phyloP scores from a whole-genome alignment of 1,140 invertebrate species.

The Diabrotica undecimpunctata region DNA sequence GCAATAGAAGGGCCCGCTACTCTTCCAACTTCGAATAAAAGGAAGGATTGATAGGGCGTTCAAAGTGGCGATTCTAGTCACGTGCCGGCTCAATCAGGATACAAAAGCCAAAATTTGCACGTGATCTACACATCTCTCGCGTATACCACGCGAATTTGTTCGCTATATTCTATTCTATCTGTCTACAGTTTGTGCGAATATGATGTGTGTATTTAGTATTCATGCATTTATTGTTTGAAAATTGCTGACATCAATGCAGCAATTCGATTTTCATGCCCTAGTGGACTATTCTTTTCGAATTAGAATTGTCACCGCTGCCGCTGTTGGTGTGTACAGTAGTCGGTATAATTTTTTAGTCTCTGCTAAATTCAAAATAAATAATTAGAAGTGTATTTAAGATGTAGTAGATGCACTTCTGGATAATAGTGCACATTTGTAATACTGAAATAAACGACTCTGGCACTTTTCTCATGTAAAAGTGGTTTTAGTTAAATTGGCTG shows the following conservation, averaged over 20 bases:
- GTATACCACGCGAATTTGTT: slow-evolving; percentile 15
- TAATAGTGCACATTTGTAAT: too few relatives aligned
- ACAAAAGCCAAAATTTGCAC: slow-evolving; percentile 43
- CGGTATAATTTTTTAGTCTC: too few relatives aligned
- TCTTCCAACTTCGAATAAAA: slow-evolving; percentile 27
- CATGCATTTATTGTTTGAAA: slow-evolving; percentile 28
- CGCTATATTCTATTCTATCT: slow-evolving; percentile 13
- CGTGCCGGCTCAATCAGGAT: slow-evolving; percentile 41
- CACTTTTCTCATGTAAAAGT: too few relatives aligned
- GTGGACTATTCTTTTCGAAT: neutral
- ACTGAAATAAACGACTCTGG: too few relatives aligned
- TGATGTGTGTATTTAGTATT: slow-evolving; percentile 28
- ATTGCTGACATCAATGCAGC: slow-evolving; percentile 25
- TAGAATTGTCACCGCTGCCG: neutral
- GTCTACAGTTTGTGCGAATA: slow-evolving; percentile 17
- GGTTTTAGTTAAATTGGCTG: too few relatives aligned
- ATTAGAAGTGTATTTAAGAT: too few relatives aligned
- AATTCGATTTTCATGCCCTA: slow-evolving; percentile 11
- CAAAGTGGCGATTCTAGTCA: slow-evolving; percentile 39
- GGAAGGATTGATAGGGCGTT: slow-evolving; percentile 31
- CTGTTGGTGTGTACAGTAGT: neutral
- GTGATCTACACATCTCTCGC: slow-evolving; percentile 34
- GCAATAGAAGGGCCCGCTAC: slow-evolving; percentile 11
- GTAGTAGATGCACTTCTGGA: too few relatives aligned
- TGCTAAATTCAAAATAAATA: too few relatives aligned